Evolutionary conservation across 2,797 vertebrate genomes (phyloP), one percentile per base, ranked within the genome.

Genomic region (Xenops minutus): DNA sequence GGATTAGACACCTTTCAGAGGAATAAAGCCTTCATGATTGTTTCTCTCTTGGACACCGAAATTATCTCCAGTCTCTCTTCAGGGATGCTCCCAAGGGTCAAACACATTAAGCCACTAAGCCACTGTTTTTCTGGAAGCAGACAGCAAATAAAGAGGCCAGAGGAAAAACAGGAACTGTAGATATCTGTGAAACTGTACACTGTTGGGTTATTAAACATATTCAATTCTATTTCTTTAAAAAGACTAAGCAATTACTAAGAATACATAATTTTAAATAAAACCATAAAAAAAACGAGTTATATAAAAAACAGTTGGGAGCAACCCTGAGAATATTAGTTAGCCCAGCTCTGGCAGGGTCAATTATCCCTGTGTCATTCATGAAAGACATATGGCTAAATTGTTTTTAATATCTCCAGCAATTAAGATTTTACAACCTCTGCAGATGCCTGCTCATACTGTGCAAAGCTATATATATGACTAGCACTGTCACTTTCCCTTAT

Each of bases 331-430:
- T 52, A 90, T 41, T 79, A 72, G 34, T 55, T 78, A 89, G 36
- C 12, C 52, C 21, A 73, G 0, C 32, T 78, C 74, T 44, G 27
- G 51, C 11, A 93, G 61, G 44, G 89, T 82, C 52, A 87, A 36
- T 92, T 93, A 74, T 71, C 6, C 18, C 19, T 83, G 15, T 74
- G 61, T 74, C 1, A 0, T 76, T 92, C 64, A n/a, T 74, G 72
- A 92, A 75, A 91, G 67, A 71, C 85, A 82, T 87, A 85, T 61
- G 74, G 52, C 29, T 80, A 80, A 92, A 79, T 44, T 67, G 44
- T 61, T 93, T 93, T 89, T 92, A 91, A 83, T 91, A 88, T 61
- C 75, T 85, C 34, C 43, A 89, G 44, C 78, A 93, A 88, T 93
- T 94, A 92, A 85, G 29, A 48, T 88, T 94, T 96, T 89, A 85